Conservation (phyloP, 1,140 invertebrate species). For the Diplogasteroides magnus region DNA sequence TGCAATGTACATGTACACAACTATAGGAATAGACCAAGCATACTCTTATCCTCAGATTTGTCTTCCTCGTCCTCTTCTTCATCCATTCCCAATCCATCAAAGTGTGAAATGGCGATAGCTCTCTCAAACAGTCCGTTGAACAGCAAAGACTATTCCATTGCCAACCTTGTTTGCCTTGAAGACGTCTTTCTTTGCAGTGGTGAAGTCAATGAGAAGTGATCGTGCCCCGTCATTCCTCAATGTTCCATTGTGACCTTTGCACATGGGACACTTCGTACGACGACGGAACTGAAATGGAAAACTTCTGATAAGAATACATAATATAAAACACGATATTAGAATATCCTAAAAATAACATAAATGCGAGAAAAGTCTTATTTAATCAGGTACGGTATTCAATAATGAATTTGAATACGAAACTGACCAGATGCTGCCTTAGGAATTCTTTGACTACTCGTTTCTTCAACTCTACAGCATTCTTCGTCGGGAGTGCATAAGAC, state of each 20-base stretch:
- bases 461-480: slow-evolving; percentile 30
- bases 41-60: slow-evolving; percentile 14
- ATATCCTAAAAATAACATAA: no score
- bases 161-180: slow-evolving; percentile 18
- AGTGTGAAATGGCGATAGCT: no score
- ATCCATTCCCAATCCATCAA: slow-evolving; percentile 3
- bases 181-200: neutral
- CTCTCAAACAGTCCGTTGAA: slow-evolving; percentile 2
- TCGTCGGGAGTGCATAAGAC: slow-evolving; percentile 48
- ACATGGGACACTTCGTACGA: slow-evolving; percentile 41
- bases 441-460: slow-evolving; percentile 26
- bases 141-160: slow-evolving; percentile 1
- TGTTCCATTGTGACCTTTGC: slow-evolving; percentile 44
- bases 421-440: slow-evolving; percentile 21
- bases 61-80: slow-evolving; percentile 12
- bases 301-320: slow-evolving; percentile 3
- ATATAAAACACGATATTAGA: no score
- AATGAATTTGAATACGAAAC: slow-evolving; percentile 1
- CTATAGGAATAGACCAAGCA: neutral
- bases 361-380: no score
- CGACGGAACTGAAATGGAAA: slow-evolving; percentile 43
- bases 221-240: slow-evolving; percentile 42
- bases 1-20: neutral
- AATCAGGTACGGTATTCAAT: no score
- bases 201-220: slow-evolving; percentile 47